Evolutionary conservation across 2,797 vertebrate species (phyloP).

Genomic region (Sebastes glaucus): DNA sequence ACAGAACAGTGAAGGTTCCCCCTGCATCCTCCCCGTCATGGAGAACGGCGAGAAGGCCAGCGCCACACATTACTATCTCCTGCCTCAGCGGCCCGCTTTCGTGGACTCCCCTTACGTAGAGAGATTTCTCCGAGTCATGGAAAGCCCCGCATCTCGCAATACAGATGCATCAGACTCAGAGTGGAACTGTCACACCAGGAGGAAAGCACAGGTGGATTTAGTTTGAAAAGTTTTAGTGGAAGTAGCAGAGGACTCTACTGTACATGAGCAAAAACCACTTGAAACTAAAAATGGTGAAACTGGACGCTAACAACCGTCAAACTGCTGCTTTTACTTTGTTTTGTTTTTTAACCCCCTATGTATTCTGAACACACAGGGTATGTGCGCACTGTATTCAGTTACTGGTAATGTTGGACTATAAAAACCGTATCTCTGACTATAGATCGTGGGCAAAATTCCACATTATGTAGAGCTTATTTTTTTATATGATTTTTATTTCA

Average conservation of each 20-base stretch:
- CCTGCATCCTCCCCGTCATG: slow-evolving; percentile 95
- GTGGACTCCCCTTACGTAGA: slow-evolving; percentile 85
- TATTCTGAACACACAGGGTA: slow-evolving; percentile 75
- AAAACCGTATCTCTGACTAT: slow-evolving; percentile 51
- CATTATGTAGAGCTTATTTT: slow-evolving; percentile 74
- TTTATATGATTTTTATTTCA: slow-evolving; percentile 71
- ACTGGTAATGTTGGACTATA: slow-evolving; percentile 74
- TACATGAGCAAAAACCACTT: slow-evolving; percentile 57
- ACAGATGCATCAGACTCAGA: slow-evolving; percentile 52
- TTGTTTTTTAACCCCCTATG: slow-evolving; percentile 53
- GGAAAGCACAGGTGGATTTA: slow-evolving; percentile 85
- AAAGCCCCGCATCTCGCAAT: slow-evolving; percentile 70
- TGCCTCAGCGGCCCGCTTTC: slow-evolving; percentile 88
- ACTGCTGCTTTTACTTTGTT: slow-evolving; percentile 73
- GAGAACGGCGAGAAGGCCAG: slow-evolving; percentile 93
- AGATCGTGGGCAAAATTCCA: slow-evolving; percentile 63
- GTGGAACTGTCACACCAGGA: slow-evolving; percentile 77
- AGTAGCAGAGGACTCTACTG: slow-evolving; percentile 54
- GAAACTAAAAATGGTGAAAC: slow-evolving; percentile 55
- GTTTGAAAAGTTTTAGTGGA: slow-evolving; percentile 77
- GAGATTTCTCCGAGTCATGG: slow-evolving; percentile 84
- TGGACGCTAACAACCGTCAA: slow-evolving; percentile 56
- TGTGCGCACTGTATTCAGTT: slow-evolving; percentile 77
- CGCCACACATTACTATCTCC: slow-evolving; percentile 94
- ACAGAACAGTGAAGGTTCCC: slow-evolving; percentile 93